Evolutionary conservation across 2,888 invertebrate genomes (phyloP).

Genomic region (Clepsis dumicolana): DNA sequence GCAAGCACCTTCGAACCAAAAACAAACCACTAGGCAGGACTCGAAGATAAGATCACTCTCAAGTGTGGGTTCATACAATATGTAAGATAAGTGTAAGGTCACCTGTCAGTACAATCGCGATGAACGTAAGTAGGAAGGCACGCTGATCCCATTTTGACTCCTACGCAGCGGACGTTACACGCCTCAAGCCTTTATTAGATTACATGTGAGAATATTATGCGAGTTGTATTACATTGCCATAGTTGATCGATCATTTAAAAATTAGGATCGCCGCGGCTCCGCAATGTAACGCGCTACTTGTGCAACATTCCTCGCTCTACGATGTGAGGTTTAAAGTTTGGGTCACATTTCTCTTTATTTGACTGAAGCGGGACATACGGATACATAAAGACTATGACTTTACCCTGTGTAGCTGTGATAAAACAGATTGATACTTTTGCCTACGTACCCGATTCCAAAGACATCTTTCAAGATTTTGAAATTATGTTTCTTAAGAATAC

Average conservation of each 20-base stretch:
- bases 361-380: no score
- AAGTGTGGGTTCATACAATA: not conserved
- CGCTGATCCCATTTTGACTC: conserved; percentile 9
- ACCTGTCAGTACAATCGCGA: conserved; percentile 14
- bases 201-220: not conserved
- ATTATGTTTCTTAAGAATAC: no score
- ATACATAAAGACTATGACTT: no score
- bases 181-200: not conserved
- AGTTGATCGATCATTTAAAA: not conserved
- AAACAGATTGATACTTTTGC: no score
- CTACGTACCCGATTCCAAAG: no score
- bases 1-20: not conserved
- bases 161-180: conserved; percentile 5
- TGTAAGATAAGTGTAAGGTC: conserved; percentile 9
- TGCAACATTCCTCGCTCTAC: no score
- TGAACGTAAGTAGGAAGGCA: conserved; percentile 9
- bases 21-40: not conserved
- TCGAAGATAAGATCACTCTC: not conserved
- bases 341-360: no score
- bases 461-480: no score
- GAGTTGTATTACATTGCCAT: not conserved
- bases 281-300: not conserved
- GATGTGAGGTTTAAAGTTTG: no score
- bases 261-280: not conserved
- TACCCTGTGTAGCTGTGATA: no score